Conservation (phyloP, 2,888 invertebrate genomes). For the Axea sp. region DNA sequence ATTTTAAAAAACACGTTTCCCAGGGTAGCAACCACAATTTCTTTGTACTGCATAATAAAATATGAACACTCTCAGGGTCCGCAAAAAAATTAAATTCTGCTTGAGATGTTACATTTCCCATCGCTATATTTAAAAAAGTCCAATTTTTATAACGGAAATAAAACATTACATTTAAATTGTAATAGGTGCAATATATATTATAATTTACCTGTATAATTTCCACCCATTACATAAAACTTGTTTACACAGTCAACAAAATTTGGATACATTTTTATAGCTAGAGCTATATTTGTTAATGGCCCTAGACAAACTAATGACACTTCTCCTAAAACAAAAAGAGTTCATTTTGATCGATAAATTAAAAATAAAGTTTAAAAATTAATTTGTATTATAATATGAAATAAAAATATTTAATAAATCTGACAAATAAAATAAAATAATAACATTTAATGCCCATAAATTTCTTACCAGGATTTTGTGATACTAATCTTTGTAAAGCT, state of each 20-base stretch:
- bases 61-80: slow-evolving; percentile 89
- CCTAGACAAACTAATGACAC: slow-evolving; percentile 85
- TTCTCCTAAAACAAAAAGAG: slow-evolving; percentile 79
- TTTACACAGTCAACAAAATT: slow-evolving; percentile 83
- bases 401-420: too few species aligned
- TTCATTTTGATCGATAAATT: too few species aligned
- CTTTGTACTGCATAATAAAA: slow-evolving; percentile 83
- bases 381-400: too few species aligned
- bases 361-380: too few species aligned
- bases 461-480: slow-evolving; percentile 80
- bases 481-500: slow-evolving; percentile 83
- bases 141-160: too few species aligned
- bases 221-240: slow-evolving; percentile 89
- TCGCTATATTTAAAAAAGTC: slow-evolving; percentile 59
- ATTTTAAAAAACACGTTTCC: slow-evolving; percentile 82
- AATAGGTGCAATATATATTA: too few species aligned
- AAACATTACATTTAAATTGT: neutral
- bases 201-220: slow-evolving; percentile 87
- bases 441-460: too few species aligned
- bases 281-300: slow-evolving; percentile 89
- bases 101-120: slow-evolving; percentile 82
- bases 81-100: slow-evolving; percentile 89
- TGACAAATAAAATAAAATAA: too few species aligned
- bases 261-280: slow-evolving; percentile 86
- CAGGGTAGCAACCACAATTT: slow-evolving; percentile 85